Base-by-base conservation (phyloP, 2,113 vertebrate genomes). In the Tragulus kanchil region DNA sequence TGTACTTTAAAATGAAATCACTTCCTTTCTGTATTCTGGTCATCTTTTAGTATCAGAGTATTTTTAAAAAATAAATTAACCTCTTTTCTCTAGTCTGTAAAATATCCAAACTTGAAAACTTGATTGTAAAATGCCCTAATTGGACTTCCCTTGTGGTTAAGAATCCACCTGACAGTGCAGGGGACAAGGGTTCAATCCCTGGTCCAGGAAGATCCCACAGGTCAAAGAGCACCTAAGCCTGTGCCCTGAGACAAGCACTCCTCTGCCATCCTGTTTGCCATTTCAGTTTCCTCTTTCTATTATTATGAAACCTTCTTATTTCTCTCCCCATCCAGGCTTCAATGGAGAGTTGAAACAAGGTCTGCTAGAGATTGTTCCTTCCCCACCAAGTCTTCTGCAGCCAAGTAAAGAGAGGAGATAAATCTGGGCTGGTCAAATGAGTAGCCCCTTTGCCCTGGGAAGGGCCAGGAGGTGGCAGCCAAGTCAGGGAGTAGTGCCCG, bases 81-180 rank as follows among this genome's bases (percentile, higher is more conserved):
- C 52, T 82, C 62, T 21, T 79, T 56, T 61, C 75, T n/a, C 71
- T 56, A 50, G 58, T 97, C 89, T 64, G 23, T 50, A 94, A 75
- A 89, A 94, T 75, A 52, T 8, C 69, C 25, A 17, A n/a, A 65
- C 15, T 62, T 91, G 56, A 87, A 85, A 26, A 59, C 64, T 78
- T 59, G 26, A 3, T 65, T 65, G 31, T n/a, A n/a, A 64, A 28
- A 64, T 64, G 62, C 26, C 26, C 36, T 28, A 64, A 6, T 36
- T 36, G 36, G 36, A 36, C 36, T 36, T 36, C 36, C 36, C 36
- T 36, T 36, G 69, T 23, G 10, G 19, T 71, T 45, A 23, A 71
- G 19, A 71, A 71, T 45, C 69, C 19, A 71, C 19, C 36, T 71
- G 69, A 36, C 69, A 23, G 6, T 71, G 69, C 69, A 6, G 0